These are phyloP conservation scores for Holothuria leucospilota DNA, from an alignment of 53 echinoderm and acorn worm species.

Conservation along the genomic window DNA sequence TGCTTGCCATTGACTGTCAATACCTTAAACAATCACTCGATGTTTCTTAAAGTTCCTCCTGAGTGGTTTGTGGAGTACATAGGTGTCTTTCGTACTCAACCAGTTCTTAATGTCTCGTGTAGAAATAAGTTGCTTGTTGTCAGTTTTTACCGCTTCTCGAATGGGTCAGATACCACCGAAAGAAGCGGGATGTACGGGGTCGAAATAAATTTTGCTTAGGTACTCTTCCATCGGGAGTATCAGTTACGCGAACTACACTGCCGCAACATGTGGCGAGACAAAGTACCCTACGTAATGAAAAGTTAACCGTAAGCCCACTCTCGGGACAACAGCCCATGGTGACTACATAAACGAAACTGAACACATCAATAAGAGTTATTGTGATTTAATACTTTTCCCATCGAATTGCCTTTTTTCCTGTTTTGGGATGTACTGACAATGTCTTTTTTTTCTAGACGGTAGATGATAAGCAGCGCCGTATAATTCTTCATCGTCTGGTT, in stretches of 20 bases:
- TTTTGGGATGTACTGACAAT: not conserved
- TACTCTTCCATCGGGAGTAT: slow-evolving; percentile 40
- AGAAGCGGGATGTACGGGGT: slow-evolving; percentile 19
- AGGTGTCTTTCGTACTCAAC: slow-evolving; percentile 40
- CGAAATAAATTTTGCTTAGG: too few species aligned
- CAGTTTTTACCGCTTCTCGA: slow-evolving; percentile 7
- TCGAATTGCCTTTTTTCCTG: not conserved
- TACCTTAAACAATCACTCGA: slow-evolving; percentile 34
- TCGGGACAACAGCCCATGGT: not conserved
- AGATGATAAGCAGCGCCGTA: not conserved
- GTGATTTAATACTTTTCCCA: not conserved
- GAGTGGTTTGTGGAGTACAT: slow-evolving; percentile 50
- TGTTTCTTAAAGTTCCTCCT: too few species aligned
- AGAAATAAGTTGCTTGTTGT: too few species aligned
- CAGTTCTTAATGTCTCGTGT: not conserved
- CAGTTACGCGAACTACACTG: slow-evolving; percentile 31
- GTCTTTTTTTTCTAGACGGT: not conserved
- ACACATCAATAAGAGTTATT: not conserved
- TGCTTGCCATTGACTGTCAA: slow-evolving; percentile 55
- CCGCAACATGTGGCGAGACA: slow-evolving; percentile 53
- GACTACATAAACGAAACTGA: not conserved
- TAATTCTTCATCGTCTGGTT: not conserved
- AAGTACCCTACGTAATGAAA: not conserved
- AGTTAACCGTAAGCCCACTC: not conserved
- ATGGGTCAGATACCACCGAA: slow-evolving; percentile 47